Percentiles rank a stretch among this genome's conserved stretches.
Evolutionary conservation across 2,888 invertebrate genomes (phyloP).

Genomic region (Pammene fasciana): DNA sequence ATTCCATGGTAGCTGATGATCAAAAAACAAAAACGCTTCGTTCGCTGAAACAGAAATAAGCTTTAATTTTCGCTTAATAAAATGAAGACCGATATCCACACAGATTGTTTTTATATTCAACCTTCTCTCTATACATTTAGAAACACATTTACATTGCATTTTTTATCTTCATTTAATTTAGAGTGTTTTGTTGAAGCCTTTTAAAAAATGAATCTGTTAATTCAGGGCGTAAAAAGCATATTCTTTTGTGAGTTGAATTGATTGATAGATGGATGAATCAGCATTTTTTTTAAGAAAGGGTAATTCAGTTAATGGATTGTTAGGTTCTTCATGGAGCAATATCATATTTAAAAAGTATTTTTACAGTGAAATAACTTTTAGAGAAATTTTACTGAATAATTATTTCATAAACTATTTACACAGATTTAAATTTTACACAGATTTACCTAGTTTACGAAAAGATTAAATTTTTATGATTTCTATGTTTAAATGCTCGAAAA

Average conservation of each 20-base stretch:
- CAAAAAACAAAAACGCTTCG: constrained; percentile 31
- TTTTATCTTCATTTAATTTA: background rate
- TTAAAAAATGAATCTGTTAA: constrained; percentile 15
- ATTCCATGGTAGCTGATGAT: background rate
- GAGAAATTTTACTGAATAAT: no score
- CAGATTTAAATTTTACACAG: no score
- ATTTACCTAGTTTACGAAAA: no score
- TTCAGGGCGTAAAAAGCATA: background rate
- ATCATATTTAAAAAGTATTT: background rate
- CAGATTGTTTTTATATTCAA: background rate
- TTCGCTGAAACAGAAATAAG: constrained; percentile 14
- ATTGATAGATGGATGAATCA: constrained; percentile 9
- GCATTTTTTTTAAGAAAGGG: background rate
- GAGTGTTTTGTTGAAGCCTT: background rate
- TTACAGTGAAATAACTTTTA: background rate
- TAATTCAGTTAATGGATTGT: background rate
- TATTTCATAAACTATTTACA: no score
- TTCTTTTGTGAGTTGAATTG: constrained; percentile 10
- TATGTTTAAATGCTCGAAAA: no score
- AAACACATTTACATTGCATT: background rate
- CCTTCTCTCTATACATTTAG: background rate
- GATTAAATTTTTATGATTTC: no score
- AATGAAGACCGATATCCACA: background rate
- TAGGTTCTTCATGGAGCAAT: background rate
- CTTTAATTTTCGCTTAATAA: constrained; percentile 16